These are phyloP conservation scores for Cerceris ruficornis DNA, from an alignment of 2,888 invertebrate species.

Conservation along the genomic window DNA sequence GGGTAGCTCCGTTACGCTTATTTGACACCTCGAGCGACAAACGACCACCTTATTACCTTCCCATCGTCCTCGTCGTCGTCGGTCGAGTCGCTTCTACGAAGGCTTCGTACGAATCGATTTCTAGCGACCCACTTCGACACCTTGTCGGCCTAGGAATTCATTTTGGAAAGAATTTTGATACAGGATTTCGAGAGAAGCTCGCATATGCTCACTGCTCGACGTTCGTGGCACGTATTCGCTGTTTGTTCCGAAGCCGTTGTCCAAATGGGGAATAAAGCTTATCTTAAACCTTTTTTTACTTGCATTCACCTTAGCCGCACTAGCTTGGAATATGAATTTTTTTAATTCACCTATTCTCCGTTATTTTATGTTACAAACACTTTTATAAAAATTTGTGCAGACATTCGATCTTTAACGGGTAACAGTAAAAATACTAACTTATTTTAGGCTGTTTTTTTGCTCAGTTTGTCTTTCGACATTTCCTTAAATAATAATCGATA, in stretches of 20 bases:
- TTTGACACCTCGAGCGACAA: slow-evolving; percentile 79
- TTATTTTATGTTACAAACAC: too few relatives aligned
- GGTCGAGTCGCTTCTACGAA: slow-evolving; percentile 45
- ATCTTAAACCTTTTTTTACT: too few relatives aligned
- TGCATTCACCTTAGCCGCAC: too few relatives aligned
- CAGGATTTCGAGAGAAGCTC: slow-evolving; percentile 9
- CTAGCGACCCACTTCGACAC: slow-evolving; percentile 46
- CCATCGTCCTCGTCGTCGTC: slow-evolving; percentile 63
- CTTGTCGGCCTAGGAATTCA: slow-evolving; percentile 48
- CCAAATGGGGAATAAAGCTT: too few relatives aligned
- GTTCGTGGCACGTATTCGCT: background rate
- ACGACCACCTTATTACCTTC: slow-evolving; percentile 79
- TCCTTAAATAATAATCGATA: too few relatives aligned
- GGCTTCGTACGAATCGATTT: slow-evolving; percentile 56
- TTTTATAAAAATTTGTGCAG: background rate
- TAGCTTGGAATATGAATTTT: background rate
- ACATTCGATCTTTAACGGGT: background rate
- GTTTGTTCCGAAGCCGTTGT: too few relatives aligned
- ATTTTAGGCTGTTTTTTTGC: too few relatives aligned
- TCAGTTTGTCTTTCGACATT: too few relatives aligned
- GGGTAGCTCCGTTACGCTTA: slow-evolving; percentile 74
- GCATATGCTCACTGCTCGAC: background rate
- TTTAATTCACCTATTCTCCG: background rate
- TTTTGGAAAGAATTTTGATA: slow-evolving; percentile 56
- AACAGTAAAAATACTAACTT: background rate